Evolutionary conservation across 1,140 invertebrate species (phyloP).

Genomic region (Cydia fagiglandana): DNA sequence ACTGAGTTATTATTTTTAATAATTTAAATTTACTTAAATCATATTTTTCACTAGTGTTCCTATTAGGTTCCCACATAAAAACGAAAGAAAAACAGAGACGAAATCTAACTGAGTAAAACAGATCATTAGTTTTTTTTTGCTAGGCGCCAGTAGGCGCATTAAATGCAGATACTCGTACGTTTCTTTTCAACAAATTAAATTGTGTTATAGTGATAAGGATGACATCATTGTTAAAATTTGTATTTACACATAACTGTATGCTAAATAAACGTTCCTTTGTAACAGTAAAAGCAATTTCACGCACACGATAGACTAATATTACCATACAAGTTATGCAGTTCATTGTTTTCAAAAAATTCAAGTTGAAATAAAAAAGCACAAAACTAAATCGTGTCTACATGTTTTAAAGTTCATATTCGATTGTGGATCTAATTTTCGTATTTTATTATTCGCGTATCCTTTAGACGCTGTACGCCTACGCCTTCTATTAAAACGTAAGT

Average conservation of each 20-base stretch:
- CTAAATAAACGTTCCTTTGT: background rate
- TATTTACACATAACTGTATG: slow-evolving; percentile 3
- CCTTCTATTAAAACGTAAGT: background rate
- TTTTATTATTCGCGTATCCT: background rate
- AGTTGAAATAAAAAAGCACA: background rate
- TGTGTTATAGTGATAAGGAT: background rate
- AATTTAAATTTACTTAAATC: no score
- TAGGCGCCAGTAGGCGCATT: background rate
- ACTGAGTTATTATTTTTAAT: no score
- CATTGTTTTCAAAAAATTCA: background rate
- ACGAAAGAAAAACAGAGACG: no score
- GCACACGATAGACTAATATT: background rate
- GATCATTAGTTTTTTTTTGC: no score
- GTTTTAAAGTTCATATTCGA: background rate
- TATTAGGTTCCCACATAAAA: no score
- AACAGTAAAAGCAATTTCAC: background rate
- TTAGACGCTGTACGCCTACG: background rate
- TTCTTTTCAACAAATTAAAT: background rate
- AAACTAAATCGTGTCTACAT: background rate
- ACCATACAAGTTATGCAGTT: background rate
- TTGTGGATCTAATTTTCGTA: background rate
- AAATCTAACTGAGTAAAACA: no score
- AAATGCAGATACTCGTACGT: background rate
- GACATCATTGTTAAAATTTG: slow-evolving; percentile 6
- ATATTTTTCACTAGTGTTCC: no score